Evolutionary conservation across 2,888 invertebrate genomes (phyloP), one percentile per base, ranked within the genome.

Genomic region (Cephalotes varians): DNA sequence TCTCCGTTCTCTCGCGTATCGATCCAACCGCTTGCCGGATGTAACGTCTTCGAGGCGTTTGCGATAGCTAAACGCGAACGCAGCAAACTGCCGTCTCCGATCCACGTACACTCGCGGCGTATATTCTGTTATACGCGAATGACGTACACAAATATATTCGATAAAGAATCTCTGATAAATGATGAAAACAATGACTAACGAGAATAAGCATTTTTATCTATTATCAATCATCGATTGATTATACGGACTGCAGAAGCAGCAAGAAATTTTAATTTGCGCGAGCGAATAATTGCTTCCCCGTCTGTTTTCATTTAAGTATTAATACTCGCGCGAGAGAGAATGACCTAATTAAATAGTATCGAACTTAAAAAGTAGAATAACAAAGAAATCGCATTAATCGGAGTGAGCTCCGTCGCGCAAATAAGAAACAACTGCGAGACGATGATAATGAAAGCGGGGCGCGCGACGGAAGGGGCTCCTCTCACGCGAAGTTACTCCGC

Each of bases 31-130:
- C 76, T 84, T 89, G 87, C 88, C 88, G 89, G 88, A 88, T 89
- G 88, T 88, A 85, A 87, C 88, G 88, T 90, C 89, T 90, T 90
- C 90, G 89, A 90, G 90, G 89, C 90, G 90, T 87, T 90, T 81
- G 85, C 85, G 71, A 74, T 58, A 77, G 88, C 83, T 82, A 88
- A 86, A 83, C 81, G 89, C 87, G 87, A 88, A 88, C 77, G 87
- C 83, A 79, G 71, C 77, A 69, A 56, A 79, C 44, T 77, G 21
- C 44, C 71, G 44, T 34, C 77, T 69, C 54, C 56, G 10, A 69
- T 69, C 71, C 31, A 58, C 56, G 71, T 28, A 77, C 34, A 56
- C 54, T 25, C 31, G 21, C 54, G 86, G 81, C 86, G 88, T 79
- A 51, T 51, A 60, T 40, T 65, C 25, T 44, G 28, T 65, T 44